Conservation (phyloP, 2,113 vertebrate genomes). For the Mellivora capensis region DNA sequence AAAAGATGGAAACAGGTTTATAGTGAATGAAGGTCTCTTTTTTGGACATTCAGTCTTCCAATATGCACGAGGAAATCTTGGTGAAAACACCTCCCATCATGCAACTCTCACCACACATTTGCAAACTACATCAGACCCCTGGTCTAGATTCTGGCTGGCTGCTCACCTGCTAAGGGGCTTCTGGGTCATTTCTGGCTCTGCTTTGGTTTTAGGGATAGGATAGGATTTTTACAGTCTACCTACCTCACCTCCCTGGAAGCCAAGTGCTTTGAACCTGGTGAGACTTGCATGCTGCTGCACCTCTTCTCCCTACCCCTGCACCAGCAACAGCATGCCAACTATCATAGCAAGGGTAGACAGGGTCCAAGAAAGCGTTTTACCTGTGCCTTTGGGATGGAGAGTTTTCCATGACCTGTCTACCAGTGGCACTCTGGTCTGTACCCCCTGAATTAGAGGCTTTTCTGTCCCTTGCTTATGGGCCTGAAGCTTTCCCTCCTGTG, state of each 20-base stretch:
- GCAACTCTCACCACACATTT: neutral
- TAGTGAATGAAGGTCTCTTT: neutral
- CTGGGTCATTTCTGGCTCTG: fast-evolving
- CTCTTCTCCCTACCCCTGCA: no score
- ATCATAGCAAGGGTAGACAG: neutral
- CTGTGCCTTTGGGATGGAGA: neutral
- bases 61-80: neutral
- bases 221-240: neutral
- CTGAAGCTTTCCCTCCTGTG: neutral
- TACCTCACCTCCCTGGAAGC: neutral
- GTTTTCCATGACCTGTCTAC: neutral
- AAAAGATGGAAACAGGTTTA: neutral
- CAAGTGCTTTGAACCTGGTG: neutral
- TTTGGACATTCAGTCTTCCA: neutral
- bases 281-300: fast-evolving
- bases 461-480: neutral
- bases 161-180: fast-evolving
- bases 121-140: neutral
- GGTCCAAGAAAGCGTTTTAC: neutral
- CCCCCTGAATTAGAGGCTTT: neutral
- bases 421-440: neutral
- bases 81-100: neutral
- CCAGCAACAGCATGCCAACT: neutral
- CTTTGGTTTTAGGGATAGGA: neutral
- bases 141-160: neutral